These are phyloP conservation scores for Atta texana DNA, from an alignment of 1,140 invertebrate genomes.

Conservation along the genomic window DNA sequence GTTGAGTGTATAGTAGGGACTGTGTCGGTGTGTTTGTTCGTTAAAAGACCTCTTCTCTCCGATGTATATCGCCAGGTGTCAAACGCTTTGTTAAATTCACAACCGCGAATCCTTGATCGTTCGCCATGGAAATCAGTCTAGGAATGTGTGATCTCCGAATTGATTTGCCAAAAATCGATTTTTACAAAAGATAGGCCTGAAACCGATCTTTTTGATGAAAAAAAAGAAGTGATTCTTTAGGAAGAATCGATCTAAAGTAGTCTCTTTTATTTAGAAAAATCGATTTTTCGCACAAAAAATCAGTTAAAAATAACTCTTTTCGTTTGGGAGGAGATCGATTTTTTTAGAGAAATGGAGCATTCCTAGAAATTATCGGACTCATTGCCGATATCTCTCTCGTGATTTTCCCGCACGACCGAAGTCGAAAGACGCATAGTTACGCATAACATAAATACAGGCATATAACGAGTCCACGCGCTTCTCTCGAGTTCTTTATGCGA, in stretches of 20 bases:
- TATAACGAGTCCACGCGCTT: conserved; percentile 45
- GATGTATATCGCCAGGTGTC: conserved; percentile 7
- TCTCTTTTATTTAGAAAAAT: too few relatives aligned
- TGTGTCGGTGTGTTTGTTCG: conserved; percentile 62
- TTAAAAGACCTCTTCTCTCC: conserved; percentile 27
- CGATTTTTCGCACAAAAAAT: too few relatives aligned
- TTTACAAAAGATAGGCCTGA: too few relatives aligned
- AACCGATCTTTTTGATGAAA: too few relatives aligned
- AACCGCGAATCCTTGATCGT: conserved; percentile 25
- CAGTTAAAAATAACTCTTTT: too few relatives aligned
- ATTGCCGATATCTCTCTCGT: conserved; percentile 29
- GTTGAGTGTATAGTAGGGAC: conserved; percentile 74
- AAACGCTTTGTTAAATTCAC: not conserved
- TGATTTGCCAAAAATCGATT: too few relatives aligned
- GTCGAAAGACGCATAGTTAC: conserved; percentile 4
- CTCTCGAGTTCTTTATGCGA: conserved; percentile 16
- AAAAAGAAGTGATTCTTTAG: too few relatives aligned
- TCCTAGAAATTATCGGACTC: conserved; percentile 6
- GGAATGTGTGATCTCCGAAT: too few relatives aligned
- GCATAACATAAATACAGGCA: not conserved
- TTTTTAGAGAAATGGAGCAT: too few relatives aligned
- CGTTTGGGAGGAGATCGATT: too few relatives aligned
- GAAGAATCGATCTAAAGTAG: too few relatives aligned
- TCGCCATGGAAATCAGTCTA: conserved; percentile 8
- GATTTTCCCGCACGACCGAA: conserved; percentile 26